Base-by-base conservation (phyloP, 2,113 vertebrate species). In the Heterocephalus glaber region DNA sequence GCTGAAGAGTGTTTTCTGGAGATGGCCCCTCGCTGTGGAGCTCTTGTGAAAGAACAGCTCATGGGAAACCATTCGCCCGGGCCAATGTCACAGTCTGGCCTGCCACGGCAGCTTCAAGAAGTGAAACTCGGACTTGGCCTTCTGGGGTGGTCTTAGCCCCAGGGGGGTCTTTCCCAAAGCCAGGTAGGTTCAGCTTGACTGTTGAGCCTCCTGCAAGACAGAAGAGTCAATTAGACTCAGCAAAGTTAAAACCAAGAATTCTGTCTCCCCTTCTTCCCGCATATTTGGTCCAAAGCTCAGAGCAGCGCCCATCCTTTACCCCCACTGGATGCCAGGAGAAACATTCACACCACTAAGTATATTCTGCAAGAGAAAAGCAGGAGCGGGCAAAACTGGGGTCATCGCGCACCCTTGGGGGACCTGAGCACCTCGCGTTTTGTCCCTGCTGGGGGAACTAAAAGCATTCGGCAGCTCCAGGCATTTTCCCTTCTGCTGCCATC, bases 111-210 rank as follows among this genome's bases (percentile, higher is more conserved):
- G 90, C 90, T 90, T 90, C 68, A 70, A 90, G 79, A 94, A 94
- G 84, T n/a, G n/a, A 41, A 93, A 74, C 84, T 93, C 84, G 54
- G 89, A 96, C 95, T 96, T 97, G 97, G 96, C 95, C 90, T 98
- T 97, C 83, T 74, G 49, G 90, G 92, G 74, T 35, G 7, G 86
- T 54, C 66, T 89, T 41, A 41, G 47, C 52, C 74, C 88, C 52
- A 33, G 12, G 38, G 35, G 38, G 56, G 54, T 93, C 82, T 95
- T 97, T 76, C 79, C 49, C 81, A 58, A 88, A 92, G 86, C 87
- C 38, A 14, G 12, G 65, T 60, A 54, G 58, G 86, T 89, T 90
- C 83, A 65, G 54, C 83, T 47, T 33, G 1, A 44, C 79, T 49
- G 47, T 28, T 66, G 88, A 79, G 85, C 87, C 83, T 97, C 95